Evolutionary conservation across 2,888 invertebrate species (phyloP).

Genomic region (Drosophila longiperda): DNA sequence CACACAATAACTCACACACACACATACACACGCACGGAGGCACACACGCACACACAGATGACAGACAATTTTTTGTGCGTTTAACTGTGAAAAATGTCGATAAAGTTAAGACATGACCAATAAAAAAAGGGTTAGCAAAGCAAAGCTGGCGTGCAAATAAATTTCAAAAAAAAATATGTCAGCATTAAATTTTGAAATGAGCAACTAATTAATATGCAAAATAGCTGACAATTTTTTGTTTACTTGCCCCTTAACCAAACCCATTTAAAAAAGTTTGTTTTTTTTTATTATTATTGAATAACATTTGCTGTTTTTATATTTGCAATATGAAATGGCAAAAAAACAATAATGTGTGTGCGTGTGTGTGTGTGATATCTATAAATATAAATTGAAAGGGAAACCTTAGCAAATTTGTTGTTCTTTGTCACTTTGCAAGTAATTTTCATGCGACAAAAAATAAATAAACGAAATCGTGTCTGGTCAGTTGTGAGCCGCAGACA

Average conservation of each 20-base stretch:
- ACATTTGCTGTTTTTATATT: conserved; percentile 28
- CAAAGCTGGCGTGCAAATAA: conserved; percentile 16
- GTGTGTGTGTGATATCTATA: conserved; percentile 19
- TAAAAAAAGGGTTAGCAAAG: conserved; percentile 45
- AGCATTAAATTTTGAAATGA: conserved; percentile 18
- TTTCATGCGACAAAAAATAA: conserved; percentile 33
- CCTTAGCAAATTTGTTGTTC: conserved; percentile 11
- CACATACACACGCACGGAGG: not conserved
- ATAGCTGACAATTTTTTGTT: conserved; percentile 27
- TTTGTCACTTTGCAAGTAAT: conserved; percentile 52
- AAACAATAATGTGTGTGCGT: not conserved
- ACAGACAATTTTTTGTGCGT: conserved; percentile 52
- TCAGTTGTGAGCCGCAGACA: conserved; percentile 35
- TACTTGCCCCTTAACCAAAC: conserved; percentile 22
- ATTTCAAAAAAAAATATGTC: conserved; percentile 4
- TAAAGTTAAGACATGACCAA: conserved; percentile 55
- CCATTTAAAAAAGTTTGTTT: conserved; percentile 34
- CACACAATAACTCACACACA: not conserved
- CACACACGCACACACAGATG: conserved; percentile 21
- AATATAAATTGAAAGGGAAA: conserved; percentile 32
- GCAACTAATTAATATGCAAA: conserved; percentile 69
- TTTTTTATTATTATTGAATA: conserved; percentile 41
- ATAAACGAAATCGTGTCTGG: conserved; percentile 45
- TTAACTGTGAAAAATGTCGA: conserved; percentile 53
- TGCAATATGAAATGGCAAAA: conserved; percentile 9